Evolutionary conservation across 2,113 vertebrate genomes (phyloP), one percentile per base, ranked within the genome.

Genomic region (Tachysurus fulvidraco): DNA sequence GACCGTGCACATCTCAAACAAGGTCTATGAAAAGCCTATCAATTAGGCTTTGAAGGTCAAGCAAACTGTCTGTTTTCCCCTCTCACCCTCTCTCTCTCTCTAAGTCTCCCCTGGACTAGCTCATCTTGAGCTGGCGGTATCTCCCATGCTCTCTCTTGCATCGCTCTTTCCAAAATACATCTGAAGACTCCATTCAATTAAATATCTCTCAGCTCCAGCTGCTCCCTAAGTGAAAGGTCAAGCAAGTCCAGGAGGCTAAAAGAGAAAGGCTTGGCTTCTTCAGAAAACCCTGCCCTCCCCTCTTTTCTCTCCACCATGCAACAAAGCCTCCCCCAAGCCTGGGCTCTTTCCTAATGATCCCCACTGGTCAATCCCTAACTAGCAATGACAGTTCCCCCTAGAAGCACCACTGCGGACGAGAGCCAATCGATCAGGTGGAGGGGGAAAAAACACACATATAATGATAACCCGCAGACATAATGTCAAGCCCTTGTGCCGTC

Each of bases 211-310:
- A 55, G 94, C 95, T 97, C 95, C 96, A 97, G 95, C 97, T 97
- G 97, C 95, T 96, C 96, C 94, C 95, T 94, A 96, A 97, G 96
- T 95, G 96, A 99, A 98, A 99, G 97, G 98, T 99, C 97, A 99
- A 94, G 82, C 74, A 95, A 96, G 93, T 96, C 96, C 92, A 93
- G 95, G 94, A 97, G 95, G 95, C 95, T 95, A 93, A 94, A 93
- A 95, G 93, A 96, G 94, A 94, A 95, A 95, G 94, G 93, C 94
- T 92, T 90, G 89, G 91, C 92, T 93, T 90, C 91, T 94, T 93
- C 90, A 91, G 91, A 89, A 64, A 89, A 88, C 89, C 91, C 79
- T 90, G 83, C 88, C 88, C 89, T 90, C 83, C 91, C 87, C 89
- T 85, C 87, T 25, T 74, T 87, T 62, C 87, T 81, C 88, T 85